A percentile compares a stretch with the other conserved stretches of the same genome.
phyloP scores from a whole-genome alignment of 2,113 vertebrate species.

The Forbesichthys papilliferus region DNA sequence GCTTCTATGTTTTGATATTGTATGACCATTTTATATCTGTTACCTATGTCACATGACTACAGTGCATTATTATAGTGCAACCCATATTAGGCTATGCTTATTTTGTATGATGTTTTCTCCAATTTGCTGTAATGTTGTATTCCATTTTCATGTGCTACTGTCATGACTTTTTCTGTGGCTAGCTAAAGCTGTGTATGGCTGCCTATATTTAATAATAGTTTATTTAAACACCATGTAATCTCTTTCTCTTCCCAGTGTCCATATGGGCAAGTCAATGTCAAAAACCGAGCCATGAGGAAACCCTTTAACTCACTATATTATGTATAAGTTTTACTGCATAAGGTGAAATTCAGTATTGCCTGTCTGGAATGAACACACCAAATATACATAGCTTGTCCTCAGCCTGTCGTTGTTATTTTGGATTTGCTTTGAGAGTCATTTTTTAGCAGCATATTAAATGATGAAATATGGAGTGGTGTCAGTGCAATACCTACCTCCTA shows the following conservation, averaged over 20 bases:
- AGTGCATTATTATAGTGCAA: too few species aligned
- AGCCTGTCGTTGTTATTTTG: conserved; percentile 64
- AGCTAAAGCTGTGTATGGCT: too few species aligned
- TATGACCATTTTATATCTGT: neutral
- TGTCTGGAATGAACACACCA: conserved; percentile 28
- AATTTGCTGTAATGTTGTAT: too few species aligned
- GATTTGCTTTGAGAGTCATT: conserved; percentile 58
- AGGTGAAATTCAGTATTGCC: conserved; percentile 27
- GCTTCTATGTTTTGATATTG: neutral
- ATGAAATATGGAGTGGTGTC: conserved; percentile 74
- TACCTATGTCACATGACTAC: conserved; percentile 1
- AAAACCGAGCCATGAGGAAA: conserved; percentile 84
- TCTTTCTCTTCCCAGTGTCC: conserved; percentile 80
- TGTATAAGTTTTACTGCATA: conserved; percentile 51
- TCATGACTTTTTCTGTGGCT: too few species aligned
- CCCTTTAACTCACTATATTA: conserved; percentile 80
- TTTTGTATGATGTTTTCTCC: too few species aligned
- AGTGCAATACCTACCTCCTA: conserved; percentile 69
- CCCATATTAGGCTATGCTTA: neutral
- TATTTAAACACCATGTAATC: conserved; percentile 47
- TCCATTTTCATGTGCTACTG: too few species aligned
- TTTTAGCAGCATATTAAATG: conserved; percentile 71
- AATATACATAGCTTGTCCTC: conserved; percentile 39
- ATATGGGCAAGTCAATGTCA: conserved; percentile 83
- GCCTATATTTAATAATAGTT: neutral